Percentiles rank a stretch among this genome's conserved stretches.
Conservation (phyloP, 1,140 invertebrate genomes). For the Sinonovacula constricta region DNA sequence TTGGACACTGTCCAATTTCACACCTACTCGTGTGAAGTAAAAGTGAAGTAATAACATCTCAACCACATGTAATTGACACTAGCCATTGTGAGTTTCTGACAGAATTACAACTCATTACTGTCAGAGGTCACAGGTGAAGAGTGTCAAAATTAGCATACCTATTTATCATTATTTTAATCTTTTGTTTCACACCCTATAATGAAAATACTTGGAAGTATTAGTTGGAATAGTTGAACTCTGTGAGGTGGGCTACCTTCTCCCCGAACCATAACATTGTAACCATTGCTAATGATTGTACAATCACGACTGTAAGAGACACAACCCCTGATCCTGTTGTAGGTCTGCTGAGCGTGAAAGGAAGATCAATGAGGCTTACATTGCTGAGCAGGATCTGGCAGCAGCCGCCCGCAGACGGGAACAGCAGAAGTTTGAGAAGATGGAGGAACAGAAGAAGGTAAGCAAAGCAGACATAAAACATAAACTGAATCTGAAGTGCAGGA, state of each 20-base stretch:
- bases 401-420: conserved; percentile 14
- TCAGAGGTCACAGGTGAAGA: no score
- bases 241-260: not conserved
- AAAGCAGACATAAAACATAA: no score
- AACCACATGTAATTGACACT: no score
- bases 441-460: conserved; percentile 34
- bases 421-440: conserved; percentile 13
- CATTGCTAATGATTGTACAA: not conserved
- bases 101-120: no score
- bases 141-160: no score
- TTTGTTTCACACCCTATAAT: no score
- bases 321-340: not conserved
- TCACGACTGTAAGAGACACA: not conserved
- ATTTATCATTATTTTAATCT: not conserved
- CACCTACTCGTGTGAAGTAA: no score
- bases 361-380: conserved; percentile 34
- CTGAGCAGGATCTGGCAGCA: conserved; percentile 35
- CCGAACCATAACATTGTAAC: not conserved
- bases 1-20: no score
- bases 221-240: not conserved
- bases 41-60: no score
- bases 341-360: conserved; percentile 27
- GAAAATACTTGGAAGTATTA: no score
- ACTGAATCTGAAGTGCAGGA: no score
- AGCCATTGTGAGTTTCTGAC: no score